Evolutionary conservation across 1,140 invertebrate species (phyloP).

Genomic region (Aphaenogaster rudis): DNA sequence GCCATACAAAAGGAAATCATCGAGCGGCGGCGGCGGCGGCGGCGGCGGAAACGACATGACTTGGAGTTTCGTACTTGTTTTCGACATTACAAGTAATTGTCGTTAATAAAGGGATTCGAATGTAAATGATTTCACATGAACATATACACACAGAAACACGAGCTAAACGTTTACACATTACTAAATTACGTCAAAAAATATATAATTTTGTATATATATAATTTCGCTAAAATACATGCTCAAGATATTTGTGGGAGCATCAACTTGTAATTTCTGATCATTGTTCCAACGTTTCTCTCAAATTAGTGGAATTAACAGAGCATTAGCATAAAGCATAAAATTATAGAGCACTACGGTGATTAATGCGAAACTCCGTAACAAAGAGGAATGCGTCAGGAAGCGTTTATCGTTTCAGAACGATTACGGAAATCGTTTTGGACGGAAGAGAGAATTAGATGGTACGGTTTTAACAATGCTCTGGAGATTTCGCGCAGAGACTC

Average conservation of each 20-base stretch:
- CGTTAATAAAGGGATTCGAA: conserved; percentile 15
- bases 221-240: background rate
- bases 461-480: conserved; percentile 47
- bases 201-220: background rate
- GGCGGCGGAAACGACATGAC: conserved; percentile 34
- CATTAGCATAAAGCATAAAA: conserved; percentile 18
- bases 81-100: conserved; percentile 35
- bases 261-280: conserved; percentile 33
- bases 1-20: conserved; percentile 29
- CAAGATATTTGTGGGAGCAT: background rate
- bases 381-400: conserved; percentile 30
- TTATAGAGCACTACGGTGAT: conserved; percentile 43
- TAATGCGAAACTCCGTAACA: conserved; percentile 47
- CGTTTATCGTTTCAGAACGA: conserved; percentile 54
- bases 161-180: background rate
- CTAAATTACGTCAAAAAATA: background rate
- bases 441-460: conserved; percentile 49
- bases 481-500: conserved; percentile 40
- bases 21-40: conserved; percentile 1
- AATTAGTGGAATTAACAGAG: conserved; percentile 37
- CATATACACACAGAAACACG: background rate
- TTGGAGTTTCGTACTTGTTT: conserved; percentile 37
- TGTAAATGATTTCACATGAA: background rate
- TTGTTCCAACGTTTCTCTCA: conserved; percentile 12
- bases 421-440: conserved; percentile 58